These are phyloP conservation scores for Gymnosoma rotundatum DNA, from an alignment of 2,888 invertebrate species.

Conservation along the genomic window DNA sequence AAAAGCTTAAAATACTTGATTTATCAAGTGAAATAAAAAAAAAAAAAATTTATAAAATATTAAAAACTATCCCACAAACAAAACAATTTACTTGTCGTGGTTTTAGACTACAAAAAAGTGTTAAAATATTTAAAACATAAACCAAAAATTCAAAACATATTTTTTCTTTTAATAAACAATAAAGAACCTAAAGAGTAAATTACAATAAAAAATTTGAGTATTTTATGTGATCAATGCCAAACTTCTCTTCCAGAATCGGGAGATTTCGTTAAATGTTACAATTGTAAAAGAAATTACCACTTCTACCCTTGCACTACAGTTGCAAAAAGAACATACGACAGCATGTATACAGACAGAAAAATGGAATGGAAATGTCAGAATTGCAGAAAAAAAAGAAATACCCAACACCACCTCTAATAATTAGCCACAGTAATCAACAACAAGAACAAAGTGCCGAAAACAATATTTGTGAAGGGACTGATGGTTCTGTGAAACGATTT, in stretches of 20 bases:
- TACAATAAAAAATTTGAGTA: background rate
- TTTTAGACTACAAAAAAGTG: too few relatives aligned
- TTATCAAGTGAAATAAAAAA: too few relatives aligned
- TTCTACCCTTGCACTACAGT: slow-evolving; percentile 10
- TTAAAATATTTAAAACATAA: too few relatives aligned
- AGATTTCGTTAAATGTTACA: slow-evolving; percentile 4
- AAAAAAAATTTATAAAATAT: too few relatives aligned
- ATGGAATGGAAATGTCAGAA: slow-evolving; percentile 30
- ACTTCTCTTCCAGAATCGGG: background rate
- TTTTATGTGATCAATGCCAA: background rate
- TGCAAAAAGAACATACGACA: background rate
- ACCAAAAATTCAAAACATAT: too few relatives aligned
- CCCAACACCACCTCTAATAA: background rate
- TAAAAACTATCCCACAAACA: too few relatives aligned
- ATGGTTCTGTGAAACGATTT: background rate
- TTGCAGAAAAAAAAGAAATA: slow-evolving; percentile 8
- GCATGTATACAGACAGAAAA: background rate
- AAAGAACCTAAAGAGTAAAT: background rate
- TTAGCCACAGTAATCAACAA: background rate
- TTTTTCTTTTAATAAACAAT: too few relatives aligned
- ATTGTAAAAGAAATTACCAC: slow-evolving; percentile 30
- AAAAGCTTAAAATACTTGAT: too few relatives aligned
- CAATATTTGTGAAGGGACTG: background rate
- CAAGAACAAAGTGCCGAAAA: background rate
- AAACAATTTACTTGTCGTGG: too few relatives aligned